Conservation (phyloP, 2,797 vertebrate genomes). For the Fundulus diaphanus region DNA sequence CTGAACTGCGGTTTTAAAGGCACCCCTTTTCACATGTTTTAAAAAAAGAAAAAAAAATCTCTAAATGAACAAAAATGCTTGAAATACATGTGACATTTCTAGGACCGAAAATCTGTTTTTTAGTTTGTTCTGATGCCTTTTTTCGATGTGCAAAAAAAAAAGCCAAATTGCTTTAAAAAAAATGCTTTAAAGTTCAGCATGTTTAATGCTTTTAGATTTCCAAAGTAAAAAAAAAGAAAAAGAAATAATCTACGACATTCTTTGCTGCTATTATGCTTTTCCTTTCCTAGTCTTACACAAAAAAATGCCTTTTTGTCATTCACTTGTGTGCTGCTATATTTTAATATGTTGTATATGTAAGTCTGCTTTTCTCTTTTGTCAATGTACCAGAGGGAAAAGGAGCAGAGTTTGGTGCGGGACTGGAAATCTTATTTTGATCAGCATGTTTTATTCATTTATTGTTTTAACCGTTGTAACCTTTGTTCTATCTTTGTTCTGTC, state of each 20-base stretch:
- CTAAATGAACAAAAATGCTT: slow-evolving; percentile 35
- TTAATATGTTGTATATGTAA: slow-evolving; percentile 92
- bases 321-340: slow-evolving; percentile 98
- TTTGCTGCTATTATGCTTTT: slow-evolving; percentile 93
- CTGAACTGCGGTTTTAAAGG: slow-evolving; percentile 52
- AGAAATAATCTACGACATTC: slow-evolving; percentile 67
- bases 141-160: slow-evolving; percentile 62
- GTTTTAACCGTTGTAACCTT: slow-evolving; percentile 53
- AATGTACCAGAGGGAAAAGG: slow-evolving; percentile 84
- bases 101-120: slow-evolving; percentile 50
- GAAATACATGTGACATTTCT: slow-evolving; percentile 51
- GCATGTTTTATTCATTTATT: slow-evolving; percentile 74
- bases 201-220: slow-evolving; percentile 84
- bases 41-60: slow-evolving; percentile 32
- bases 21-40: slow-evolving; percentile 32
- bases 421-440: slow-evolving; percentile 87
- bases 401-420: slow-evolving; percentile 83
- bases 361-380: slow-evolving; percentile 82
- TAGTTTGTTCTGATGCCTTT: slow-evolving; percentile 52
- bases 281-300: slow-evolving; percentile 92
- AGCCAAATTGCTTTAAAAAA: slow-evolving; percentile 64
- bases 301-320: slow-evolving; percentile 93
- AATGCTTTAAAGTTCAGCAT: slow-evolving; percentile 65
- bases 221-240: slow-evolving; percentile 72
- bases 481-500: slow-evolving; percentile 55